Evolutionary conservation across 1,140 invertebrate species (phyloP), one percentile per base, ranked within the genome.

Genomic region (Drosophila ercepeae): DNA sequence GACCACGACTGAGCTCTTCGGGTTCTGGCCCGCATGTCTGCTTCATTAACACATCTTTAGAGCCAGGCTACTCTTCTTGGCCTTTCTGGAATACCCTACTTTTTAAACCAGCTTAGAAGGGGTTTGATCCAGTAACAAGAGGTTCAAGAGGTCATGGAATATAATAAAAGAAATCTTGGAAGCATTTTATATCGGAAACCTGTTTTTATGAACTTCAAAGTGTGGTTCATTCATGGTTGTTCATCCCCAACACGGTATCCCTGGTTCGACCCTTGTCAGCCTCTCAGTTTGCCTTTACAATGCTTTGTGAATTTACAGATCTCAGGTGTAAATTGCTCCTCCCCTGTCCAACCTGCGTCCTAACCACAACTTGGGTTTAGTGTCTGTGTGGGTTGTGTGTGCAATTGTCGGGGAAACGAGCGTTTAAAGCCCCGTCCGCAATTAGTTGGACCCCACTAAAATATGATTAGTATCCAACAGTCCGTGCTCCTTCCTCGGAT

Each of bases 1-100:
- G 65, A 51, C 79, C 65, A 73, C 58, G 65, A 14, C 55, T 60
- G 52, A 58, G 72, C 75, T 77, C 54, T 75, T 68, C 25, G 52
- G 18, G 46, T 52, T 49, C 41, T 57, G 81, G 67, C 58, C 76
- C 59, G 72, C 81, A 88, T 86, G 81, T 88, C 82, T 88, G 82
- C 81, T 88, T 86, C 81, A 86, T 86, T 86, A 86, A 86, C 81
- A 81, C 82, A 69, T 88, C 81, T 86, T 86, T 86, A 88, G 52
- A 52, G 63, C 53, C 44, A 5, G 50, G 25, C 70, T 46, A 51
- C 34, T 54, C 29, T 57, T 69, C 45, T 76, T 46, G 23, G 46
- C 6, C 18, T 5, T 11, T 36, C 39, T 48, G 14, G 23, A 8
- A 60, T 60, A 60, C 58, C 58, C 52, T 60, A 39, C n/a, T 18